phyloP scores from a whole-genome alignment of 2,797 vertebrate genomes.

The Selene dorsalis region DNA sequence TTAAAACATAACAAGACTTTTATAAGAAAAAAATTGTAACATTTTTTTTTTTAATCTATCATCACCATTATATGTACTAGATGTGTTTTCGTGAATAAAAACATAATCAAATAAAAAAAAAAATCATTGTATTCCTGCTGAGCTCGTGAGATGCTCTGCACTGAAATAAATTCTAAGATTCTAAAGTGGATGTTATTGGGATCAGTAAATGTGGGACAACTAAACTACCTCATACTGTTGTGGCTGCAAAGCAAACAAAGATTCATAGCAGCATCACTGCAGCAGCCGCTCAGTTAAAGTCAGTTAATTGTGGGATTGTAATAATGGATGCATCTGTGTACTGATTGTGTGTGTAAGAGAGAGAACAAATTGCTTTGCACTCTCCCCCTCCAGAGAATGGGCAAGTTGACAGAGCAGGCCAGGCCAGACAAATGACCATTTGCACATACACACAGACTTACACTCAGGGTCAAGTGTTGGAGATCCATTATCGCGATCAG shows the following conservation, averaged over 20 bases:
- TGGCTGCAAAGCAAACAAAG: not conserved
- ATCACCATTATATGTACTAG: no score
- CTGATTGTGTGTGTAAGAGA: conserved; percentile 33
- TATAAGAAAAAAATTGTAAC: no score
- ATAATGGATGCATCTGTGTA: conserved; percentile 23
- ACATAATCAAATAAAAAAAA: no score
- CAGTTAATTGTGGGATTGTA: conserved; percentile 13
- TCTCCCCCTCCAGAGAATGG: conserved; percentile 24
- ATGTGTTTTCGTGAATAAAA: no score
- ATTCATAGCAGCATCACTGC: not conserved
- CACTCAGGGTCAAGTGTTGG: conserved; percentile 72
- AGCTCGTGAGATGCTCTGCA: no score
- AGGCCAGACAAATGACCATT: conserved; percentile 75
- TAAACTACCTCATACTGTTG: no score
- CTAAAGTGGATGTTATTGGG: no score
- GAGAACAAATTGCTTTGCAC: conserved; percentile 45
- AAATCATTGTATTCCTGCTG: no score
- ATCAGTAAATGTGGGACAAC: no score
- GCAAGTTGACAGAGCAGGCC: conserved; percentile 49
- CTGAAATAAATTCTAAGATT: no score
- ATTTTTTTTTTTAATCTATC: no score
- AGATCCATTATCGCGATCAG: conserved; percentile 77
- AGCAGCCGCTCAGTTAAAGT: not conserved
- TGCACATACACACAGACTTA: conserved; percentile 56
- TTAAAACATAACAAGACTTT: no score